These are phyloP conservation scores for Piaya cayana DNA, from an alignment of 2,113 vertebrate genomes.

Conservation along the genomic window DNA sequence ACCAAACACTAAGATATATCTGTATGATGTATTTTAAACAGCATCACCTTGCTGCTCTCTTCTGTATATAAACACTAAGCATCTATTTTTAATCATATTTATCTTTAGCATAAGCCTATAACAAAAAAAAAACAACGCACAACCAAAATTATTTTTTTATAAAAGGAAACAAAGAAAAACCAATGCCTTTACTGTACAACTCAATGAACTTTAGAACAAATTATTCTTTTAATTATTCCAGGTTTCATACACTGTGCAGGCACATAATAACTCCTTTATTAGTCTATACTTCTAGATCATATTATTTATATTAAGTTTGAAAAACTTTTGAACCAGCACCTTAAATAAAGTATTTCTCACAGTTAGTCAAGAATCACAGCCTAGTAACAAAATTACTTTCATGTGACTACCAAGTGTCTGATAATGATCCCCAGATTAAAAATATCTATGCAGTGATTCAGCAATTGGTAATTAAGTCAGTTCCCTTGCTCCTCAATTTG, in stretches of 20 bases:
- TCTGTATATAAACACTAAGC: neutral
- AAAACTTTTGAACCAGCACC: neutral
- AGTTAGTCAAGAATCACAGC: neutral
- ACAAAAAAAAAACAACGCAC: neutral
- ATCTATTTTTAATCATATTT: neutral
- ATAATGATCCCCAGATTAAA: neutral
- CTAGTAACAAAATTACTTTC: neutral
- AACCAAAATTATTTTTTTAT: neutral
- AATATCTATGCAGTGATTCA: neutral
- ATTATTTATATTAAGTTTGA: neutral
- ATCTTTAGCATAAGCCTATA: neutral
- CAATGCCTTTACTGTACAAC: neutral
- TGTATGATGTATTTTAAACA: neutral
- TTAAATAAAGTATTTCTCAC: neutral
- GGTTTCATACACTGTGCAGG: neutral
- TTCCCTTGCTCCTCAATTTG: neutral
- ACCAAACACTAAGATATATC: neutral
- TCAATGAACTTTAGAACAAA: neutral
- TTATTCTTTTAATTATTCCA: neutral
- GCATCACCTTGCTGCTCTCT: neutral
- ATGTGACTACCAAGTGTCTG: neutral
- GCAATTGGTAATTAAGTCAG: neutral
- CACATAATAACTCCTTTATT: neutral
- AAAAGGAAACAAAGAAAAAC: neutral
- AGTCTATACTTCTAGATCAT: neutral